Base-by-base conservation (phyloP, 2,888 invertebrate species). In the Pseudococcus longispinus region DNA sequence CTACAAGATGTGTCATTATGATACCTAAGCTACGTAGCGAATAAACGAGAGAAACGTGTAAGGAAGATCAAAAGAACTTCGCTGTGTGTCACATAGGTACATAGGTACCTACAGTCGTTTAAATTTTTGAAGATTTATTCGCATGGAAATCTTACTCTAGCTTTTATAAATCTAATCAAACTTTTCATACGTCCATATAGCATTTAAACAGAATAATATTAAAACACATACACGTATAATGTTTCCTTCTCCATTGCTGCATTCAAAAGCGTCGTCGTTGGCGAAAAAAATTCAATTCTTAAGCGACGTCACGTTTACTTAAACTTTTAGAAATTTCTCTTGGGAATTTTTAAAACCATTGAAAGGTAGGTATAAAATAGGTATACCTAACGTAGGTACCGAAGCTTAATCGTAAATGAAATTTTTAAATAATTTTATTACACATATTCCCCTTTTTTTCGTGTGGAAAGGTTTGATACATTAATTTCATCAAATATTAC, bases 81-180 rank as follows among this genome's bases (percentile, higher is more conserved):
- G 37, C 4, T 37, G 37, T 37, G 37, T 60, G 6, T 23, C 9
- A 23, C 11, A 5, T 23, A 55, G 60, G 23, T 2, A 55, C 23
- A 55, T 9, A 8, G 6, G 23, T 9, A 23, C 23, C 23, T 60
- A 23, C 18, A 70, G 29, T 70, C 29, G 26, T 29, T 70, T n/a
- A 70, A 70, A 60, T 60, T 60, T 70, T 70, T 70, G 29, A 70
- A 70, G 29, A 70, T 29, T 70, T 29, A 70, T 70, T 70, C 70
- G 29, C 29, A 32, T 29, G 29, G 15, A 29, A 70, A 70, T 70
- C 29, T 70, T 32, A 4, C 29, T 70, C 2, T 29, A 15, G 4
- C 55, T 23, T 60, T 60, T 60, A 60, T 60, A 60, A 60, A 60
- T 60, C 70, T 70, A 70, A 70, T 70, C 70, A 70, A 70, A 70